A percentile compares a stretch with the other conserved stretches of the same genome.
These are phyloP conservation scores for Drosophila ironensis DNA, from an alignment of 1,140 invertebrate genomes.

Conservation along the genomic window DNA sequence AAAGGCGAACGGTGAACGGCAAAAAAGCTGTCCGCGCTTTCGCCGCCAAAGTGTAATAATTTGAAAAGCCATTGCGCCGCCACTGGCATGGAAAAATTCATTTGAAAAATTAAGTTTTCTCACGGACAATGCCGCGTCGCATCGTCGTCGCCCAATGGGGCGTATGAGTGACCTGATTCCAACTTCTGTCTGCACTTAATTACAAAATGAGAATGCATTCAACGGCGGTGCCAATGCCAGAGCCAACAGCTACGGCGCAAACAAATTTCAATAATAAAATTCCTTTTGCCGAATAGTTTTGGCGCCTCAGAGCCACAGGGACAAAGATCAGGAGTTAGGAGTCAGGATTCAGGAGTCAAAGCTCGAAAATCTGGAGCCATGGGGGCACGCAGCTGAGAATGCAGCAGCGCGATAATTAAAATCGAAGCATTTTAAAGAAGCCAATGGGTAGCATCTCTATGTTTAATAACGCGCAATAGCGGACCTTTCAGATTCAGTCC, in stretches of 20 bases:
- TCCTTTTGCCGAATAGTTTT: constrained; percentile 37
- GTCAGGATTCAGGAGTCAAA: constrained; percentile 1
- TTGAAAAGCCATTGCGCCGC: constrained; percentile 55
- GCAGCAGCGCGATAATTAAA: constrained; percentile 45
- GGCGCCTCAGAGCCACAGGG: constrained; percentile 26
- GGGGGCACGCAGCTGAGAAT: constrained; percentile 27
- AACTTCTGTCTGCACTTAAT: constrained; percentile 74
- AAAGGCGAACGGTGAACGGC: not conserved
- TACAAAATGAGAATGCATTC: constrained; percentile 63
- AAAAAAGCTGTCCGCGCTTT: constrained; percentile 8
- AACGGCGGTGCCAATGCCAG: constrained; percentile 25
- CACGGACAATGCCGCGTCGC: constrained; percentile 14
- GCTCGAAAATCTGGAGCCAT: constrained; percentile 11
- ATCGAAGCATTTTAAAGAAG: constrained; percentile 36
- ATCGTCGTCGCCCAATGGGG: constrained; percentile 24
- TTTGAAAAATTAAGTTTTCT: constrained; percentile 59
- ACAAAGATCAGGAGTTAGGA: not conserved
- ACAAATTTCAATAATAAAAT: constrained; percentile 72
- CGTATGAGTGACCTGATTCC: constrained; percentile 69
- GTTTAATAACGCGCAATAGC: not conserved
- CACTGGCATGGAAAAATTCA: constrained; percentile 55
- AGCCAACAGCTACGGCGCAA: constrained; percentile 40
- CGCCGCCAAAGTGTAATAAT: constrained; percentile 50
- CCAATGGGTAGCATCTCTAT: not conserved
- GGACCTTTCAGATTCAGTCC: no score